Percentiles rank a stretch among this genome's conserved stretches.
Conservation (phyloP, 2,797 vertebrate species). For the Diplodus sargus region DNA sequence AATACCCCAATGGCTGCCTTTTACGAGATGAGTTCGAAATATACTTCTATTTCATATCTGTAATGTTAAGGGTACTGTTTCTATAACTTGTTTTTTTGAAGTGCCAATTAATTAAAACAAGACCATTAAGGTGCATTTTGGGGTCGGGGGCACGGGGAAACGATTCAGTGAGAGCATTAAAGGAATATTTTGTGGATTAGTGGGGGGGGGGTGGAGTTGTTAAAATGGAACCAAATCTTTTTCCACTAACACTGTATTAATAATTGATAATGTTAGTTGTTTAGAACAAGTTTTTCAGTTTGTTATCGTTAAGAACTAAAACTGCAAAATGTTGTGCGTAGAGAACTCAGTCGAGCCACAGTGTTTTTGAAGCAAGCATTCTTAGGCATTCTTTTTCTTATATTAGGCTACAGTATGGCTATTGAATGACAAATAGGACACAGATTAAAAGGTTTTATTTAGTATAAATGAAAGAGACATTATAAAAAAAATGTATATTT, state of each 20-base stretch:
- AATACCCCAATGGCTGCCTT: constrained; percentile 68
- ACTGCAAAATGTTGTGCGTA: constrained; percentile 89
- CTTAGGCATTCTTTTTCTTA: constrained; percentile 91
- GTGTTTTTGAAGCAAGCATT: constrained; percentile 89
- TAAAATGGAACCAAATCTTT: constrained; percentile 82
- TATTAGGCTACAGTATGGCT: constrained; percentile 89
- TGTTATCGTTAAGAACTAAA: constrained; percentile 93
- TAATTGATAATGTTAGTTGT: constrained; percentile 89
- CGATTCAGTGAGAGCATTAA: constrained; percentile 59
- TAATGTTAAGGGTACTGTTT: constrained; percentile 86
- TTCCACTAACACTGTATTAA: constrained; percentile 90
- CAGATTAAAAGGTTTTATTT: constrained; percentile 92
- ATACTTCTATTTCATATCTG: constrained; percentile 82
- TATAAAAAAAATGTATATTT: constrained; percentile 89
- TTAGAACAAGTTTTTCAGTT: constrained; percentile 93
- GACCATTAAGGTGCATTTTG: constrained; percentile 83
- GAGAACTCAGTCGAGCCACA: constrained; percentile 88
- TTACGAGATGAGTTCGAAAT: constrained; percentile 72
- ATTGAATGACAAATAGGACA: constrained; percentile 90
- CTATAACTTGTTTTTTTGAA: constrained; percentile 84
- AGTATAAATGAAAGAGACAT: constrained; percentile 93
- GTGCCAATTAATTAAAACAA: constrained; percentile 85
- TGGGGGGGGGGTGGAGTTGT: constrained; percentile 38
- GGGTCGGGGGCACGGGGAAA: constrained; percentile 37
- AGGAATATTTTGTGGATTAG: constrained; percentile 74